Base-by-base conservation (phyloP, 2,113 vertebrate genomes). In the Ellobius talpinus region DNA sequence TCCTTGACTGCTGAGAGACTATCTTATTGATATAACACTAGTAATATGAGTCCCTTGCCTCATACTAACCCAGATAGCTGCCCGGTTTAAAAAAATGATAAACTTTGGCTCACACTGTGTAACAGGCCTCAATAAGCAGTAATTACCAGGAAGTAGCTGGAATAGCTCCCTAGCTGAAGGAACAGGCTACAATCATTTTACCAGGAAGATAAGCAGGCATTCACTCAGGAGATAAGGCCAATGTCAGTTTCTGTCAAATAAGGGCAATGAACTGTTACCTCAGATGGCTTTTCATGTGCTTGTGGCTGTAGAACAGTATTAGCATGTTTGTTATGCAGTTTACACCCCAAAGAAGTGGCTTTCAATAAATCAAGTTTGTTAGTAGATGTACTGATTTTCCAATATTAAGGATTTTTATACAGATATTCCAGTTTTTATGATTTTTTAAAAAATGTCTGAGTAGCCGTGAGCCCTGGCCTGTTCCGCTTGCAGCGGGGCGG, bases 91-190 rank as follows among this genome's bases (percentile, higher is more conserved):
- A 97, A 87, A 97, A 89, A 93, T 33, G 23, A 93, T 87, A 87
- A 73, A 73, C 63, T 96, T 87, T 81, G 77, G 86, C 61, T 96
- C 63, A 73, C 29, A 91, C 5, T 4, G 16, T 82, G 47, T 89
- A 93, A 87, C 13, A 89, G 92, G 61, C 31, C 93, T 91, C 81
- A 94, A 84, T 61, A 63, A 47, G 61, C 76, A 96, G 42, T 79
- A 74, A 94, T 89, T 95, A 91, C 52, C 42, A 86, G 85, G 74
- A 92, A 97, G 93, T 39, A 92, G 87, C 90, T 93, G 66, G 73
- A 97, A 68, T 74, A 89, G 89, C 93, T 74, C 52, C 81, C 72
- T 36, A 88, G 63, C 87, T 91, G 78, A 92, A 72, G 81, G 65
- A 91, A 93, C 4, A 86, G 82, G 91, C 52, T 55, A 85, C 4